phyloP scores from a whole-genome alignment of 2,888 invertebrate genomes.

The Drosophila lutescens region DNA sequence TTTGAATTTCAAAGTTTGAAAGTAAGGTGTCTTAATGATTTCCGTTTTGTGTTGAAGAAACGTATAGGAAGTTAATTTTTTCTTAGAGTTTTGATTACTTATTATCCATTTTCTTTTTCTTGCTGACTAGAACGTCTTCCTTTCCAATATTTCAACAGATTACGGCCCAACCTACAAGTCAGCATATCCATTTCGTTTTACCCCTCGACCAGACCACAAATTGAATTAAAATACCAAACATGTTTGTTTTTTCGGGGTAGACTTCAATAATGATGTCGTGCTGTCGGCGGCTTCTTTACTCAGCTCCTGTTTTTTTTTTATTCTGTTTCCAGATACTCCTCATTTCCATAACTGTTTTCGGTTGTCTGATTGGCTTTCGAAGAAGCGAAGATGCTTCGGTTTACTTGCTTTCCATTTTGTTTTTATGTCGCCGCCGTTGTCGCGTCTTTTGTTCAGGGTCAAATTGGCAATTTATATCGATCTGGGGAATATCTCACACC shows the following conservation, averaged over 20 bases:
- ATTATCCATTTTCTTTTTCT: background rate
- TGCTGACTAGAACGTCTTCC: conserved; percentile 10
- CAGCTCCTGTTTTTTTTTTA: conserved; percentile 15
- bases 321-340: conserved; percentile 21
- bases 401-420: conserved; percentile 34
- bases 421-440: conserved; percentile 39
- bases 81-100: background rate
- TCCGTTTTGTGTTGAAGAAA: no score
- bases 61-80: background rate
- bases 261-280: conserved; percentile 29
- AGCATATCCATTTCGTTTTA: conserved; percentile 55
- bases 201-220: conserved; percentile 48
- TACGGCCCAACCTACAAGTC: background rate
- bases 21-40: no score
- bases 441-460: conserved; percentile 68
- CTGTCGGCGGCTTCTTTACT: conserved; percentile 52
- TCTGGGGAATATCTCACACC: conserved; percentile 43
- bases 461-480: conserved; percentile 78
- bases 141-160: conserved; percentile 3
- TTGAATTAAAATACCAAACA: conserved; percentile 71
- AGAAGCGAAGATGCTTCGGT: conserved; percentile 14
- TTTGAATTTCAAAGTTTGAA: no score
- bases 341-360: conserved; percentile 71
- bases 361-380: conserved; percentile 24
- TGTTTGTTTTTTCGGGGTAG: conserved; percentile 40